Evolutionary conservation across 2,113 vertebrate species (phyloP).

Genomic region (Perca schrenkii): DNA sequence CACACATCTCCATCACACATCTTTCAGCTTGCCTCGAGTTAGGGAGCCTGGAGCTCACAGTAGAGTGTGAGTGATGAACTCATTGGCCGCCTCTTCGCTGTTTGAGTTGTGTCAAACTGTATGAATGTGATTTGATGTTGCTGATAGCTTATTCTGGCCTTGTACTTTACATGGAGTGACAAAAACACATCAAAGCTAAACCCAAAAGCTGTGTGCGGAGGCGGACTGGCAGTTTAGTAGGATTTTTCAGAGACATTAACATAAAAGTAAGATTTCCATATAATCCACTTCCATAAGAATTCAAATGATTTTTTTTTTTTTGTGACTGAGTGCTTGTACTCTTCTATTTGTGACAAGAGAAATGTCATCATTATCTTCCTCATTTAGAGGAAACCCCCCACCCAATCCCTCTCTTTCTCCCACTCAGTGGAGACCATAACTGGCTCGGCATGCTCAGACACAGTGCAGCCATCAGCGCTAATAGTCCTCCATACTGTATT

Average conservation of each 20-base stretch:
- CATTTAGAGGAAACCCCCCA: not conserved
- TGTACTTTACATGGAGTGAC: not conserved
- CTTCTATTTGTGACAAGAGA: not conserved
- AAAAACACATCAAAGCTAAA: not conserved
- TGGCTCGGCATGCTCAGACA: slow-evolving; percentile 10
- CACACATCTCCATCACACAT: slow-evolving; percentile 7
- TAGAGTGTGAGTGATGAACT: not conserved
- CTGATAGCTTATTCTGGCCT: not conserved
- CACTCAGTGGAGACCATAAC: slow-evolving; percentile 21
- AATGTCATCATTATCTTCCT: not conserved
- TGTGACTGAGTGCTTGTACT: not conserved
- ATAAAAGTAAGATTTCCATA: not conserved
- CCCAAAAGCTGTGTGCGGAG: not conserved
- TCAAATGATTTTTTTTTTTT: slow-evolving; percentile 11
- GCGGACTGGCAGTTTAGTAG: not conserved
- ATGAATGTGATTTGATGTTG: not conserved
- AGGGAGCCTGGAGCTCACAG: not conserved
- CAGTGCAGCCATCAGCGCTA: slow-evolving; percentile 38
- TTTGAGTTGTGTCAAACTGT: not conserved
- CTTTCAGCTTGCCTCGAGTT: not conserved
- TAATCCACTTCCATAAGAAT: not conserved
- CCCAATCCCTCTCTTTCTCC: not conserved
- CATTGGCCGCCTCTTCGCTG: not conserved
- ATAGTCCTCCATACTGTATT: slow-evolving; percentile 41
- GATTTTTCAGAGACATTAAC: not conserved